These are phyloP conservation scores for Lithobates pipiens DNA, from an alignment of 2,797 vertebrate genomes.

Conservation along the genomic window DNA sequence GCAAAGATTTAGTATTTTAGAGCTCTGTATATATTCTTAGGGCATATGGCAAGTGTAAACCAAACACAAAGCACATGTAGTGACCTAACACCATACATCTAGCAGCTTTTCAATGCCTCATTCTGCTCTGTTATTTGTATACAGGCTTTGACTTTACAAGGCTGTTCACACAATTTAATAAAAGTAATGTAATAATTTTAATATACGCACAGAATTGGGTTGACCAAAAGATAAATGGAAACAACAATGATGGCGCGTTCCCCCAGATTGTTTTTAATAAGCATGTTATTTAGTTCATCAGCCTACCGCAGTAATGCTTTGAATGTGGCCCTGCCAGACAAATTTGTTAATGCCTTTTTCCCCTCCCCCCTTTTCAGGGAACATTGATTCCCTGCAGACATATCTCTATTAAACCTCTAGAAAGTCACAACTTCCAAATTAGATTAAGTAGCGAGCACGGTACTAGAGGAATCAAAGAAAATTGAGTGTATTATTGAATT, in stretches of 20 bases:
- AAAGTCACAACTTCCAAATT: slow-evolving; percentile 77
- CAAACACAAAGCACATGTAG: no score
- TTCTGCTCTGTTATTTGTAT: slow-evolving; percentile 67
- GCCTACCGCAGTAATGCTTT: slow-evolving; percentile 67
- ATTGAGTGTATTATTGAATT: slow-evolving; percentile 76
- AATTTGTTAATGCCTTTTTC: slow-evolving; percentile 73
- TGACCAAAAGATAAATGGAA: slow-evolving; percentile 77
- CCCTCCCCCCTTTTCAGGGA: slow-evolving; percentile 64
- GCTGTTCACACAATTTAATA: slow-evolving; percentile 75
- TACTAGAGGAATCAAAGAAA: slow-evolving; percentile 75
- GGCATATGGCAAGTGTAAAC: no score
- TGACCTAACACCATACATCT: background rate
- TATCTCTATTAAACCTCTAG: slow-evolving; percentile 76
- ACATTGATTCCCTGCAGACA: slow-evolving; percentile 75
- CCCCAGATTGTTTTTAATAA: slow-evolving; percentile 76
- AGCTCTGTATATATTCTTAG: no score
- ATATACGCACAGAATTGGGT: slow-evolving; percentile 72
- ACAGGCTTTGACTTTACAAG: slow-evolving; percentile 70
- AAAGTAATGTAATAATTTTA: slow-evolving; percentile 75
- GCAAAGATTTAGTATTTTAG: no score
- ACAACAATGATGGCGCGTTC: slow-evolving; percentile 70
- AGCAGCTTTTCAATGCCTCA: slow-evolving; percentile 28
- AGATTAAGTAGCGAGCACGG: slow-evolving; percentile 74
- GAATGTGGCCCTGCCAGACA: slow-evolving; percentile 70
- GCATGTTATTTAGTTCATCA: slow-evolving; percentile 76